These are phyloP conservation scores for Nowickia ferox DNA, from an alignment of 2,888 invertebrate genomes.

Conservation along the genomic window DNA sequence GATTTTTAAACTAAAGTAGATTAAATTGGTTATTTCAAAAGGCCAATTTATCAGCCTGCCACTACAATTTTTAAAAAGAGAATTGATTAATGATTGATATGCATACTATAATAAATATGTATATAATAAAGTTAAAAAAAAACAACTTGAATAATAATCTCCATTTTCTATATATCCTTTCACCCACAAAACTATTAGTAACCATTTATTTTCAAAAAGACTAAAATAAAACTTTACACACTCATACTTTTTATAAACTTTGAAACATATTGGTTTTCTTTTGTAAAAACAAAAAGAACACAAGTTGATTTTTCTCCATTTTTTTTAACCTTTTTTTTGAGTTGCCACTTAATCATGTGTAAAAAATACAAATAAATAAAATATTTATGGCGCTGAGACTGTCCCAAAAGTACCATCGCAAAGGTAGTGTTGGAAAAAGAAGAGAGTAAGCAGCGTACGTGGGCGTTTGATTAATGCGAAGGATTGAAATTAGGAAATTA, in stretches of 20 bases:
- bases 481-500: constrained; percentile 18
- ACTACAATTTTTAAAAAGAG: too few species aligned
- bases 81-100: too few species aligned
- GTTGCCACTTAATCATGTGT: background rate
- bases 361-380: background rate
- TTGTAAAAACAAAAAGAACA: constrained; percentile 25
- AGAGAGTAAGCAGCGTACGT: background rate
- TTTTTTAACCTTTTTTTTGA: constrained; percentile 2
- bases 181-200: constrained; percentile 28
- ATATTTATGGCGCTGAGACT: background rate
- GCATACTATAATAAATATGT: too few species aligned
- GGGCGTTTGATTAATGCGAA: constrained; percentile 29
- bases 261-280: constrained; percentile 40
- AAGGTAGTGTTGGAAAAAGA: background rate
- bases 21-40: too few species aligned
- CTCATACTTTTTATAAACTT: background rate
- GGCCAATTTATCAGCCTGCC: too few species aligned
- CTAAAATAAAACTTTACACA: background rate
- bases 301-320: constrained; percentile 13
- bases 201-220: constrained; percentile 2
- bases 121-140: too few species aligned
- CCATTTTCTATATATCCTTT: background rate
- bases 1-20: too few species aligned
- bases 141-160: too few species aligned
- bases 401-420: background rate